These are phyloP conservation scores for Gnathonemus echidnorhynchus DNA, from an alignment of 2,113 vertebrate genomes.

Conservation along the genomic window DNA sequence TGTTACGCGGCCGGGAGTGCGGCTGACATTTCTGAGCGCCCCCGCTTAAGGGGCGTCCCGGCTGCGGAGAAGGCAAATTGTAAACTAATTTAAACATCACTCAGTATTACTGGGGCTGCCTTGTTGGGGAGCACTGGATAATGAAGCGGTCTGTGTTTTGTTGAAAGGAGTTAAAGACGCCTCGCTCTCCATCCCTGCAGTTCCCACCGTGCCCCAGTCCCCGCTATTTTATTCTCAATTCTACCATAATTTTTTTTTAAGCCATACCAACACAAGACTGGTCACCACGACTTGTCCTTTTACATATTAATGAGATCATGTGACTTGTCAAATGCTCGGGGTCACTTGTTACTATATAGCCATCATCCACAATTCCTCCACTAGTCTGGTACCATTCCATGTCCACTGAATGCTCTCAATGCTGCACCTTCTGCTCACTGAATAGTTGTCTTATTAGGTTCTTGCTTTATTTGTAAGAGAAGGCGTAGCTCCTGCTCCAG, in stretches of 20 bases:
- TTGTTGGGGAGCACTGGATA: conserved; percentile 83
- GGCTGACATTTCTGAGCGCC: conserved; percentile 85
- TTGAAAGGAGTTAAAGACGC: conserved; percentile 39
- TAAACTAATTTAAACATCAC: conserved; percentile 99
- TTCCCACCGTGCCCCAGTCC: conserved; percentile 12
- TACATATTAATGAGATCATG: conserved; percentile 53
- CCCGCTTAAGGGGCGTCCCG: conserved; percentile 87
- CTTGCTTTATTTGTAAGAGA: background rate
- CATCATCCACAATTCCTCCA: background rate
- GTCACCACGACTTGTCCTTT: conserved; percentile 33
- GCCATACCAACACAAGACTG: background rate
- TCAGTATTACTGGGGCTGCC: conserved; percentile 92
- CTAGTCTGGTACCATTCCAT: background rate
- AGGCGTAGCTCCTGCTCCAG: background rate
- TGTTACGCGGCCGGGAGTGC: conserved; percentile 91
- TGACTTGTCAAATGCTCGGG: background rate
- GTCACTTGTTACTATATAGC: background rate
- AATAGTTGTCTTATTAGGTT: background rate
- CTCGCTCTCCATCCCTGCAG: background rate
- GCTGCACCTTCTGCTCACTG: background rate
- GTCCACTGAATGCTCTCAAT: background rate
- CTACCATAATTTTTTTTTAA: conserved; percentile 25
- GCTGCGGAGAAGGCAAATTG: conserved; percentile 97
- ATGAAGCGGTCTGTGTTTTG: conserved; percentile 69
- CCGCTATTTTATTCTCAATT: conserved; percentile 49